Evolutionary conservation across 1,140 invertebrate species (phyloP).

Genomic region (Periplaneta americana): DNA sequence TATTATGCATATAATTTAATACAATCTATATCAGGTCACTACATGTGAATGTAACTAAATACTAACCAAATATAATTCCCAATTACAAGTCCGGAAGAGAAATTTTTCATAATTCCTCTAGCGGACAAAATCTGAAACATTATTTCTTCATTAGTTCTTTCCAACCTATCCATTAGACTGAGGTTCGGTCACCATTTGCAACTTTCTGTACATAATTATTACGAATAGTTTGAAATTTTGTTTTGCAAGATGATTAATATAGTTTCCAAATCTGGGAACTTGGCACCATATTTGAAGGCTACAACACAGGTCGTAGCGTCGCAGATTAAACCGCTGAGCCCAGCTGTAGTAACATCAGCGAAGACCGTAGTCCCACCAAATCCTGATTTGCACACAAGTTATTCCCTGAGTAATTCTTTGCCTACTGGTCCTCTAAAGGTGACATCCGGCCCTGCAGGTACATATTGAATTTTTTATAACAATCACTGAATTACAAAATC

Average conservation of each 20-base stretch:
- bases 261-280: conserved; percentile 52
- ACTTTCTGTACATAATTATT: not conserved
- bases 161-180: not conserved
- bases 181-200: not conserved
- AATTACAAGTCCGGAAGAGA: not conserved
- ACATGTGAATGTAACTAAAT: not conserved
- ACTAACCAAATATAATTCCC: not conserved
- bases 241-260: conserved; percentile 49
- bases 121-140: conserved; percentile 7
- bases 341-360: conserved; percentile 37
- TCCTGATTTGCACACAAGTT: conserved; percentile 21
- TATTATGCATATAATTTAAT: not conserved
- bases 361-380: conserved; percentile 30
- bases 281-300: conserved; percentile 53
- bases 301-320: conserved; percentile 35
- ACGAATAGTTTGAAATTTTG: not conserved
- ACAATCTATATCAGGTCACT: not conserved
- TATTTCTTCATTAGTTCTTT: conserved; percentile 4
- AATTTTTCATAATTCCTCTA: conserved; percentile 14
- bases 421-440: conserved; percentile 44
- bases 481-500: not conserved
- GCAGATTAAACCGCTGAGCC: conserved; percentile 39
- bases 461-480: not conserved
- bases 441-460: conserved; percentile 22
- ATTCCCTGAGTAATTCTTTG: conserved; percentile 39